phyloP scores from a whole-genome alignment of 2,888 invertebrate species.

The Patella caerulea region DNA sequence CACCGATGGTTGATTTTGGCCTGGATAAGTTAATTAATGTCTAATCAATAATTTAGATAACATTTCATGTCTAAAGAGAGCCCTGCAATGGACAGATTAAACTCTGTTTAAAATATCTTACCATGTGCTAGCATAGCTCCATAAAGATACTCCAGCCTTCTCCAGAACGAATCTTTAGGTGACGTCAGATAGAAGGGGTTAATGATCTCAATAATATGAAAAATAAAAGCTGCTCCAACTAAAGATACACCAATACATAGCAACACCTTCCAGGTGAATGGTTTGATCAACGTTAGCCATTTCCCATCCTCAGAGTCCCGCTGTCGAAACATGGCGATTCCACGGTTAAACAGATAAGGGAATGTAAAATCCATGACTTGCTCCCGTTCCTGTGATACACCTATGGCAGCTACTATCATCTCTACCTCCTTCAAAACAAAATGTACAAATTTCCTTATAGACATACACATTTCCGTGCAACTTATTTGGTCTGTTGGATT shows the following conservation, averaged over 20 bases:
- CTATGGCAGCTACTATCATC: slow-evolving; percentile 84
- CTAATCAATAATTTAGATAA: too few species aligned
- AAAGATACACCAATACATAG: slow-evolving; percentile 45
- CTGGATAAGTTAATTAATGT: too few species aligned
- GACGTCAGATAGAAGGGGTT: slow-evolving; percentile 45
- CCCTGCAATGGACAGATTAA: too few species aligned
- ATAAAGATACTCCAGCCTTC: slow-evolving; percentile 78
- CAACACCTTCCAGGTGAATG: slow-evolving; percentile 35
- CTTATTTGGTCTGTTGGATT: neutral
- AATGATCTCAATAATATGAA: slow-evolving; percentile 45
- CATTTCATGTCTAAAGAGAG: too few species aligned
- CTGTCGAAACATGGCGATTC: slow-evolving; percentile 48
- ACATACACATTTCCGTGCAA: neutral
- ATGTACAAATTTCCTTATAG: neutral
- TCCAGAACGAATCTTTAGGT: neutral
- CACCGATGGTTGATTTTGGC: too few species aligned
- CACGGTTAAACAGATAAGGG: slow-evolving; percentile 75
- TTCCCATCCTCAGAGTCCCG: slow-evolving; percentile 43
- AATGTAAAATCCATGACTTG: slow-evolving; percentile 91
- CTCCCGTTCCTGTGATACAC: slow-evolving; percentile 91
- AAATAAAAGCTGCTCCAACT: slow-evolving; percentile 39
- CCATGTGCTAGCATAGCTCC: slow-evolving; percentile 93
- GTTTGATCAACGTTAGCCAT: slow-evolving; percentile 46
- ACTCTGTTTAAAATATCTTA: slow-evolving; percentile 60
- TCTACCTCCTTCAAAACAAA: slow-evolving; percentile 81